Percentiles rank a stretch among this genome's conserved stretches.
phyloP scores from a whole-genome alignment of 2,797 vertebrate species.

The Cyprinodon diabolis region DNA sequence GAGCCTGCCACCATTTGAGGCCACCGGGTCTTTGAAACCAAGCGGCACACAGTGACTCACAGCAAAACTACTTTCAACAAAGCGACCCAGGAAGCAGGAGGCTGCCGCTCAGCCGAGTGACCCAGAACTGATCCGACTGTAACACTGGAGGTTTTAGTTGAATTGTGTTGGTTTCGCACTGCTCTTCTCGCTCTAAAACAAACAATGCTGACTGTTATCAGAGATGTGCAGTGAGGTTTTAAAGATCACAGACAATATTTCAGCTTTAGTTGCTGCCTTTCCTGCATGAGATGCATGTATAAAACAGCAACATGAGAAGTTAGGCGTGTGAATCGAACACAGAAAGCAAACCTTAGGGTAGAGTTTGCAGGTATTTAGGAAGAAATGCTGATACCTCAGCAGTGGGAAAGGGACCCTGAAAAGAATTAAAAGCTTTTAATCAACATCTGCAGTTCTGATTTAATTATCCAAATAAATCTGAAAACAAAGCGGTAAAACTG shows the following conservation, averaged over 20 bases:
- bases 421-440: too few species aligned
- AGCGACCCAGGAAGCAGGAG: not conserved
- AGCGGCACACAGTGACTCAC: not conserved
- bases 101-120: not conserved
- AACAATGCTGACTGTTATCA: not conserved
- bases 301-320: not conserved
- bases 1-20: not conserved
- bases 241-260: not conserved
- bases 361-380: too few species aligned
- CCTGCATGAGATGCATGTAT: not conserved
- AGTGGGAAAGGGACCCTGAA: too few species aligned
- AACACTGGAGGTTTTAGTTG: not conserved
- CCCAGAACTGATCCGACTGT: not conserved
- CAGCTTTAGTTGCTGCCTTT: not conserved
- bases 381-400: too few species aligned
- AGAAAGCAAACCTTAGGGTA: too few species aligned
- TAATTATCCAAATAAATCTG: too few species aligned
- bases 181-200: not conserved
- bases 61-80: not conserved
- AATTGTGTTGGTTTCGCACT: not conserved
- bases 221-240: not conserved
- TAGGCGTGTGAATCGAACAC: not conserved
- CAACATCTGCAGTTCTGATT: too few species aligned
- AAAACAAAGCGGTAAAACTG: too few species aligned
- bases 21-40: not conserved